These are phyloP conservation scores for Microcebus ravelobensis DNA, from an alignment of 2,113 vertebrate genomes.

Conservation along the genomic window DNA sequence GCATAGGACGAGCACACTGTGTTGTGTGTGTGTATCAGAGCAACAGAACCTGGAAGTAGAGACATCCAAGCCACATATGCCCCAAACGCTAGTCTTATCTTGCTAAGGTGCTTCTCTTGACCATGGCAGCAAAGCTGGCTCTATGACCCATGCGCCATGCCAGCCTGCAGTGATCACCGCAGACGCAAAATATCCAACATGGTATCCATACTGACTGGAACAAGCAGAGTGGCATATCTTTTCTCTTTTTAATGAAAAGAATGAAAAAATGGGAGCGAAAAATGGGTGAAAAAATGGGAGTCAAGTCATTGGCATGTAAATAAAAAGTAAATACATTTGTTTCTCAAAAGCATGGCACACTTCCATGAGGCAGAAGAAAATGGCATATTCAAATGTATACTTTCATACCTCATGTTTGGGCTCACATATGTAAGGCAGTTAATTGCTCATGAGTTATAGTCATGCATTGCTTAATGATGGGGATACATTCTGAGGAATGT, in stretches of 20 bases:
- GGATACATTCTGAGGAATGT: not conserved
- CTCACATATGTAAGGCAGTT: not conserved
- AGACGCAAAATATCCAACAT: not conserved
- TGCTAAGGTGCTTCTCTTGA: not conserved
- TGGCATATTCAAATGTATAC: not conserved
- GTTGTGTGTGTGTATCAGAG: not conserved
- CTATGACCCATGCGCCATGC: not conserved
- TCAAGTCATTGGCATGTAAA: not conserved
- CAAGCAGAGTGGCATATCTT: not conserved
- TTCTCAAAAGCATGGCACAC: not conserved
- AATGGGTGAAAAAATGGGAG: not conserved
- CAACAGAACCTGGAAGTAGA: not conserved
- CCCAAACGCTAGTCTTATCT: not conserved
- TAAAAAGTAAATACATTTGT: slow-evolving; percentile 11
- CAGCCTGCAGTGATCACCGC: not conserved
- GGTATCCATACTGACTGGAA: not conserved
- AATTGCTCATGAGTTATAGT: not conserved
- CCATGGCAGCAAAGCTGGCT: not conserved
- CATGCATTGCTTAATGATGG: not conserved
- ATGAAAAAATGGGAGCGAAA: not conserved
- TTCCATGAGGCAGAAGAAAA: not conserved
- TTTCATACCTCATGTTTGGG: not conserved
- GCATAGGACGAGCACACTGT: not conserved
- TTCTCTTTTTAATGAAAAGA: not conserved
- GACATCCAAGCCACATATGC: not conserved